Evolutionary conservation across 2,113 vertebrate genomes (phyloP).

Genomic region (Esox niger): DNA sequence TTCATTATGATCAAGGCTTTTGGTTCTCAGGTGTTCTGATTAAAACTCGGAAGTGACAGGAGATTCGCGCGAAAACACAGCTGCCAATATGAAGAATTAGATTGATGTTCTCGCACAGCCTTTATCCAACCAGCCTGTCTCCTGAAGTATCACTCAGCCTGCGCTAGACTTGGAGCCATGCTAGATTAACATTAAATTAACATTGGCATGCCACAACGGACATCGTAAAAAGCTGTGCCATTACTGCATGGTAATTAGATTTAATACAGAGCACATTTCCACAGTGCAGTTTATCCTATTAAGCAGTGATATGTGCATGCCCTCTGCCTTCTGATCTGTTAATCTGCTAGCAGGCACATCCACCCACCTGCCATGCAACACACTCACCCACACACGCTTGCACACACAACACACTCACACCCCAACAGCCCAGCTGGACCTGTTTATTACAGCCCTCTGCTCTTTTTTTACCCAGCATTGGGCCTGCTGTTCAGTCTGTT

Average conservation of each 20-base stretch:
- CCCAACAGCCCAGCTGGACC: neutral
- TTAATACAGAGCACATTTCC: constrained; percentile 42
- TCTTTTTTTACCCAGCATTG: no score
- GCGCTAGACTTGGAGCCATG: constrained; percentile 15
- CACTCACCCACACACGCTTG: constrained; percentile 22
- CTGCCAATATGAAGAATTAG: no score
- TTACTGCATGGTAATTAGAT: constrained; percentile 32
- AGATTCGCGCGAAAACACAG: neutral
- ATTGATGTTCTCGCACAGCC: neutral
- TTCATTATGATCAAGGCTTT: neutral
- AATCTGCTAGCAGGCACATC: constrained; percentile 17
- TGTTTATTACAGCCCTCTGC: no score
- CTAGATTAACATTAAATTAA: constrained; percentile 42
- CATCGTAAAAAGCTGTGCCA: constrained; percentile 24
- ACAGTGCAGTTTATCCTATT: constrained; percentile 38
- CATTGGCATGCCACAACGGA: constrained; percentile 21
- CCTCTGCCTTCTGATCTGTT: constrained; percentile 35
- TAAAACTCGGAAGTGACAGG: neutral
- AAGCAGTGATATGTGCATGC: constrained; percentile 31
- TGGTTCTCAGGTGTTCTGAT: constrained; percentile 2
- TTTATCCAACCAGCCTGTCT: constrained; percentile 1
- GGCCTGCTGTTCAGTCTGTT: no score
- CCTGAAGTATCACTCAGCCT: neutral
- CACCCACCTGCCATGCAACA: neutral
- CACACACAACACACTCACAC: constrained; percentile 2